Evolutionary conservation across 2,113 vertebrate genomes (phyloP).

Genomic region (Nesogale talazaci): DNA sequence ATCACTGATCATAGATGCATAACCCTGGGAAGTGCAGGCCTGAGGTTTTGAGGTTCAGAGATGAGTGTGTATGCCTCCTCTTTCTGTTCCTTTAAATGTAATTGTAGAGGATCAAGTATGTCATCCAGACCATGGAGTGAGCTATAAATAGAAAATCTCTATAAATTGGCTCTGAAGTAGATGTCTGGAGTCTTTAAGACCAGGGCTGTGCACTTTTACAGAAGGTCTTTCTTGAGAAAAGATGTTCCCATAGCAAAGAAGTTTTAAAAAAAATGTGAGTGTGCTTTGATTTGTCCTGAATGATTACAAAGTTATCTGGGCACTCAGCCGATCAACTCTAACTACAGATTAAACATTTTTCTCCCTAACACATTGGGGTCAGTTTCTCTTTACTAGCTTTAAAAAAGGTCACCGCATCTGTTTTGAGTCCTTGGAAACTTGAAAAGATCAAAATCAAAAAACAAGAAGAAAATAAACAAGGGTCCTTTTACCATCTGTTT

Average conservation of each 20-base stretch:
- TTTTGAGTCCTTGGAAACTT: conserved; percentile 65
- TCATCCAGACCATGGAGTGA: background rate
- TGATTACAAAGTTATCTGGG: conserved; percentile 19
- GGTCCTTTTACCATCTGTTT: conserved; percentile 65
- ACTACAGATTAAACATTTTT: conserved; percentile 47
- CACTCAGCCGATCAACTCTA: conserved; percentile 26
- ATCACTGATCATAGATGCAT: background rate
- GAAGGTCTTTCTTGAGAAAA: conserved; percentile 10
- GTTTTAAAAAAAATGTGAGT: conserved; percentile 55
- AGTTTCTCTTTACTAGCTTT: conserved; percentile 49
- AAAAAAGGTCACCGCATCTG: conserved; percentile 65
- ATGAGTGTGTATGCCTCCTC: background rate
- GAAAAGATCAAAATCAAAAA: conserved; percentile 72
- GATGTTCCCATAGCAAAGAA: conserved; percentile 9
- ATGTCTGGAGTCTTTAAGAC: background rate
- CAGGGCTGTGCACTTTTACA: background rate
- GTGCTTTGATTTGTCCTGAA: conserved; percentile 6
- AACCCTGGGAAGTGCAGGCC: background rate
- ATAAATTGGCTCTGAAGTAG: background rate
- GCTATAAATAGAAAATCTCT: background rate
- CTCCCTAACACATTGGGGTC: conserved; percentile 32
- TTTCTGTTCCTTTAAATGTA: conserved; percentile 18
- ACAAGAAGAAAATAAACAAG: conserved; percentile 64
- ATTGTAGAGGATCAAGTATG: conserved; percentile 8
- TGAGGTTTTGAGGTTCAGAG: conserved; percentile 2